Evolutionary conservation across 1,140 invertebrate genomes (phyloP).

Genomic region (Zophobas atratus): DNA sequence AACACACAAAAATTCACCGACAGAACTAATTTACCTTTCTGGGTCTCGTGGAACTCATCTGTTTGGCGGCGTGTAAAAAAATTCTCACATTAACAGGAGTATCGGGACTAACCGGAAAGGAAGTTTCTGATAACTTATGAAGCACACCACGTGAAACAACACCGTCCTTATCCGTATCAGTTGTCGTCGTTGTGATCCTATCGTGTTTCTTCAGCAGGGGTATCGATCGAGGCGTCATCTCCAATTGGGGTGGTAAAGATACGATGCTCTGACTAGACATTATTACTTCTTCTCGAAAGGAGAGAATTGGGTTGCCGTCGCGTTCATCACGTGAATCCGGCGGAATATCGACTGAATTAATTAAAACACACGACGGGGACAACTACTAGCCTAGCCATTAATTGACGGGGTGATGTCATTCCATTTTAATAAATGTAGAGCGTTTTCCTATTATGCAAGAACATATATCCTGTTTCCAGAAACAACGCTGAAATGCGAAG

Average conservation of each 20-base stretch:
- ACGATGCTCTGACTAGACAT: constrained; percentile 64
- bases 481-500: not conserved
- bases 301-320: not conserved
- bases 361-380: constrained; percentile 47
- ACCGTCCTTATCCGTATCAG: not conserved
- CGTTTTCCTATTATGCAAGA: constrained; percentile 28
- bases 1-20: constrained; percentile 1
- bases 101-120: constrained; percentile 58
- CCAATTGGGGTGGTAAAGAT: constrained; percentile 59
- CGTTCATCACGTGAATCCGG: constrained; percentile 5
- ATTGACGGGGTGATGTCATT: constrained; percentile 59
- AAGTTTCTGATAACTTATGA: constrained; percentile 32
- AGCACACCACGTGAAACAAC: not conserved
- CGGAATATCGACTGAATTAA: constrained; percentile 53
- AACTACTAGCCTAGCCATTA: constrained; percentile 48
- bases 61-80: constrained; percentile 59
- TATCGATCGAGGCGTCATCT: constrained; percentile 58
- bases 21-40: constrained; percentile 56
- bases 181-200: not conserved
- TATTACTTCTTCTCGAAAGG: constrained; percentile 25
- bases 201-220: constrained; percentile 48
- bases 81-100: constrained; percentile 63
- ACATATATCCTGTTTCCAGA: constrained; percentile 2
- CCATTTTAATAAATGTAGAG: constrained; percentile 28
- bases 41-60: constrained; percentile 59